Evolutionary conservation across 2,888 invertebrate genomes (phyloP).

Genomic region (Machimus rusticus): DNA sequence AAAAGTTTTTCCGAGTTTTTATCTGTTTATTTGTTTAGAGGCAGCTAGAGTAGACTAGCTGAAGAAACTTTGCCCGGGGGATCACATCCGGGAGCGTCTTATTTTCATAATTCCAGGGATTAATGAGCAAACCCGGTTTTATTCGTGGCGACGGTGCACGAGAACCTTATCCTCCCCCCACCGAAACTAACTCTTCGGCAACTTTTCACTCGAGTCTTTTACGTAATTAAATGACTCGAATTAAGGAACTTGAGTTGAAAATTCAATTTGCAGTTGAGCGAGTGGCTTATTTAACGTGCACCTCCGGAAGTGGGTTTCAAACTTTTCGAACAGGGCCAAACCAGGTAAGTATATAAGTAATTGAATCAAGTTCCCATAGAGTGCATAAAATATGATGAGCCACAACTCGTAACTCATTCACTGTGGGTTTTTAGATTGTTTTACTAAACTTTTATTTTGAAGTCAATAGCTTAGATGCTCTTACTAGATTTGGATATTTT

Average conservation of each 20-base stretch:
- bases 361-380: background rate
- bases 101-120: background rate
- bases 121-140: background rate
- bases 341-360: background rate
- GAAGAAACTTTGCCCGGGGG: background rate
- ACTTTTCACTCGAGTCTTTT: background rate
- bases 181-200: background rate
- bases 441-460: background rate
- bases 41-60: background rate
- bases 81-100: background rate
- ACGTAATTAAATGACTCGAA: background rate
- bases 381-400: background rate
- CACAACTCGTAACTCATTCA: background rate
- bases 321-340: background rate
- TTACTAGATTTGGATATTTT: too few species aligned
- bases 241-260: background rate
- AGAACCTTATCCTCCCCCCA: background rate
- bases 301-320: background rate
- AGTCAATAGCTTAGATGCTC: too few species aligned
- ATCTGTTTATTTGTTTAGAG: slow-evolving; percentile 1
- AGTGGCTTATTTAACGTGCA: background rate
- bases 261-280: background rate
- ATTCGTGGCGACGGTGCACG: background rate
- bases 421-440: background rate
- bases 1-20: slow-evolving; percentile 23